These are phyloP conservation scores for Mus spretus DNA, from an alignment of 2,797 vertebrate genomes.

Conservation along the genomic window DNA sequence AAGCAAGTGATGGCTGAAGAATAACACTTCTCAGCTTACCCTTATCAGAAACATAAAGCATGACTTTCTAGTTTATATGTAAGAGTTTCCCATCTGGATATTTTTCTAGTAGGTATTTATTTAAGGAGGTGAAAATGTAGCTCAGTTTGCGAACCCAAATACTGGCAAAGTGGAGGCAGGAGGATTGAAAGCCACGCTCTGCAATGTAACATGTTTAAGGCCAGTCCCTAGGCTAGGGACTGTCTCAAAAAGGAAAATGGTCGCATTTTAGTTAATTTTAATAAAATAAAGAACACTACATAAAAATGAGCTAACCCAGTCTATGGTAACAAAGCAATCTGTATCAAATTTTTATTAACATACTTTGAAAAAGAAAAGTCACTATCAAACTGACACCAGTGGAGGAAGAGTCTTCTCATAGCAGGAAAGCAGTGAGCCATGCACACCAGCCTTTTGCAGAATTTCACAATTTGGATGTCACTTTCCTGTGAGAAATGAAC, in stretches of 20 bases:
- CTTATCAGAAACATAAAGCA: constrained; percentile 48
- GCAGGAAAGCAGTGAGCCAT: constrained; percentile 22
- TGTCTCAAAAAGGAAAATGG: background rate
- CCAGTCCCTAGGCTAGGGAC: background rate
- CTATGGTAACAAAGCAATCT: background rate
- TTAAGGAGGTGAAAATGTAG: background rate
- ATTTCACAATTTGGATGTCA: constrained; percentile 19
- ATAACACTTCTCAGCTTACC: constrained; percentile 42
- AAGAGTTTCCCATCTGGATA: constrained; percentile 37
- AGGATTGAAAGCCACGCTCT: background rate
- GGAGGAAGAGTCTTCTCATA: background rate
- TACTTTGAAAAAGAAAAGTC: constrained; percentile 54
- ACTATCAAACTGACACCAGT: constrained; percentile 20
- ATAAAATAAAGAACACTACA: background rate
- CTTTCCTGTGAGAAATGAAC: constrained; percentile 56
- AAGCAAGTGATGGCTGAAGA: constrained; percentile 50
- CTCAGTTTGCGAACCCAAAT: background rate
- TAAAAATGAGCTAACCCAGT: constrained; percentile 17
- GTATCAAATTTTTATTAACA: constrained; percentile 1
- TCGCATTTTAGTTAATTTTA: background rate
- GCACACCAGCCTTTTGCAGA: background rate
- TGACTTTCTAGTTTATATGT: constrained; percentile 33
- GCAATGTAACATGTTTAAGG: background rate
- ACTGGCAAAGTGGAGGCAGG: background rate
- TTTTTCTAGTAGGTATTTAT: constrained; percentile 47